Conservation (phyloP, 1,140 invertebrate genomes). For the Diorhabda elongata region DNA sequence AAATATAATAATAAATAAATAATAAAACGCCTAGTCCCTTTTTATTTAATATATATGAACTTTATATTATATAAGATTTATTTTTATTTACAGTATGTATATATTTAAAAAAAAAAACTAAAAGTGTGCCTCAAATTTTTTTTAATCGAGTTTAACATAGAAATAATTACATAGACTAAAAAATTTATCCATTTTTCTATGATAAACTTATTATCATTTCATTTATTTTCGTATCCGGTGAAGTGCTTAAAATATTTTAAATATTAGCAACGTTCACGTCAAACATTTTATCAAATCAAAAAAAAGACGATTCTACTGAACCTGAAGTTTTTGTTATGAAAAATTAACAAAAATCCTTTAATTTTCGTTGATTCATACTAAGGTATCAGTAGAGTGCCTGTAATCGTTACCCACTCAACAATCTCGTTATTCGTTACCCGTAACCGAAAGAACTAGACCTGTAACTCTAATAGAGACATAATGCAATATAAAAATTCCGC, state of each 20-base stretch:
- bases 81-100: constrained; percentile 13
- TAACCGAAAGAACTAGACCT: no score
- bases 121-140: constrained; percentile 32
- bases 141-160: neutral
- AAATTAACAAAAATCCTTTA: constrained; percentile 36
- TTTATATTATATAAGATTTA: constrained; percentile 19
- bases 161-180: no score
- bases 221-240: constrained; percentile 29
- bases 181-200: no score
- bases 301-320: constrained; percentile 26
- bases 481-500: no score
- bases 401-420: no score
- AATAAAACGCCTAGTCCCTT: constrained; percentile 27
- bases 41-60: constrained; percentile 21
- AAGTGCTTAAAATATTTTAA: constrained; percentile 43
- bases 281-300: constrained; percentile 6
- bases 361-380: constrained; percentile 5
- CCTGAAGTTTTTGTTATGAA: constrained; percentile 42
- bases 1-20: no score
- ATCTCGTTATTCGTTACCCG: no score
- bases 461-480: no score
- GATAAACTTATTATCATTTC: constrained; percentile 4
- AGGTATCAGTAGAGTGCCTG: constrained; percentile 11
- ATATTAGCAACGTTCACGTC: constrained; percentile 39
- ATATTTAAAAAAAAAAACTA: constrained; percentile 34